Base-by-base conservation (phyloP, 2,797 vertebrate genomes). In the Poecilia picta region DNA sequence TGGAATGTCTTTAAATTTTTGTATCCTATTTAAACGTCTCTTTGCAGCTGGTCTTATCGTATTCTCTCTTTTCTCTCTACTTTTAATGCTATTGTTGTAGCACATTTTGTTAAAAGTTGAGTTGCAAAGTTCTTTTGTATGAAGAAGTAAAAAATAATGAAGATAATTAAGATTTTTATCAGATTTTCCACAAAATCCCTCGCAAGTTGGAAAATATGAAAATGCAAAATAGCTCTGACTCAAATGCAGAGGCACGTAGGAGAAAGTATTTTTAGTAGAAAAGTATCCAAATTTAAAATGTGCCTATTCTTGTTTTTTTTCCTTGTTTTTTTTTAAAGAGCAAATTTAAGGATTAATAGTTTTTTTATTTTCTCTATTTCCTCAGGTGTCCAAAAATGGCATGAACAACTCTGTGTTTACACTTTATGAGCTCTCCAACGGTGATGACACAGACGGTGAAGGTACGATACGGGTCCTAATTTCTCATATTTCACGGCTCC, bases 361-460 rank as follows among this genome's bases (percentile, higher is more conserved):
- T 15, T 16, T 1, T 18, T 33, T 2, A 18, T 16, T 16, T 75
- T 25, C 23, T 33, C 33, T 2, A 0, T 70, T 18, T 10, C 81
- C 87, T 36, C 79, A 99, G 98, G 96, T 99, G 87, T 97, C 96
- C 4, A 98, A 89, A 94, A 97, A 96, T 0, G 97, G 98, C 53
- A 95, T 98, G 96, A 96, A 96, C 89, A 99, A 99, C 93, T 97
- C 98, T 0, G 98, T 99, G 70, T 99, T 98, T 88, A 99, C 98
- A 0, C 94, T 99, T 45, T 99, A 98, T 11, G 98, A 99, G 59
- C 86, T 99, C 81, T 93, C 94, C 66, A 98, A 96, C 0, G 98
- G 98, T 0, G 98, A 98, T 8, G 98, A 99, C 85, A 97, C 98
- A 0, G 96, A 97, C 84, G 95, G 93, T 0, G 98, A 99, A 97